Percentiles rank a stretch among this genome's conserved stretches.
Evolutionary conservation across 1,140 invertebrate genomes (phyloP).

Genomic region (Helicoverpa zea): DNA sequence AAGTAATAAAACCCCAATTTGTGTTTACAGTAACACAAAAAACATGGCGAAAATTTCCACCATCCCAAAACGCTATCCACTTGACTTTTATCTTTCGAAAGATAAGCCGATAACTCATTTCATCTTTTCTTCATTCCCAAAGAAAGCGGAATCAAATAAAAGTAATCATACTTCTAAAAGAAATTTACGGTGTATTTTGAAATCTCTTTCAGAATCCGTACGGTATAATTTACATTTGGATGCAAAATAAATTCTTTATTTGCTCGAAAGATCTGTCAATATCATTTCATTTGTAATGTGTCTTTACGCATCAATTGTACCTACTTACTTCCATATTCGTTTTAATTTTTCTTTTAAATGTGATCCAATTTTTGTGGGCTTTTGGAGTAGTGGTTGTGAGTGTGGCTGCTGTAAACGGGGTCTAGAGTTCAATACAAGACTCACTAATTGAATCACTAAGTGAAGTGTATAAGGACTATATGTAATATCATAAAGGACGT

Average conservation of each 20-base stretch:
- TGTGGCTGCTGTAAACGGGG: no score
- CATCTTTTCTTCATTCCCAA: slow-evolving; percentile 10
- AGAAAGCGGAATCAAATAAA: slow-evolving; percentile 32
- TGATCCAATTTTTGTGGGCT: no score
- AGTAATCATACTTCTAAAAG: slow-evolving; percentile 33
- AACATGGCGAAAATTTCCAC: not conserved
- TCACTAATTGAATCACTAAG: no score
- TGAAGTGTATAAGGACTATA: no score
- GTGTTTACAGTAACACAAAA: not conserved
- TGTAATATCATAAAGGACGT: no score
- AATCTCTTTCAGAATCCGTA: not conserved
- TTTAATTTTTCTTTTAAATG: no score
- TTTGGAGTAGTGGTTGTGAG: no score
- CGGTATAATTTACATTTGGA: not conserved
- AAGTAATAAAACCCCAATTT: not conserved
- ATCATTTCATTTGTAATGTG: no score
- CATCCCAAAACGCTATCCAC: not conserved
- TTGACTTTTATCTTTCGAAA: slow-evolving; percentile 25
- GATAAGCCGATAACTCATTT: slow-evolving; percentile 36
- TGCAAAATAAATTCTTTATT: not conserved
- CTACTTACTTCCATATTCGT: no score
- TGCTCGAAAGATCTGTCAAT: no score
- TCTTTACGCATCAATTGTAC: no score
- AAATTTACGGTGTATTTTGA: slow-evolving; percentile 21
- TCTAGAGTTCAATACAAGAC: no score